Conservation (phyloP, 2,888 invertebrate species). For the Pristionchus entomophagus region DNA sequence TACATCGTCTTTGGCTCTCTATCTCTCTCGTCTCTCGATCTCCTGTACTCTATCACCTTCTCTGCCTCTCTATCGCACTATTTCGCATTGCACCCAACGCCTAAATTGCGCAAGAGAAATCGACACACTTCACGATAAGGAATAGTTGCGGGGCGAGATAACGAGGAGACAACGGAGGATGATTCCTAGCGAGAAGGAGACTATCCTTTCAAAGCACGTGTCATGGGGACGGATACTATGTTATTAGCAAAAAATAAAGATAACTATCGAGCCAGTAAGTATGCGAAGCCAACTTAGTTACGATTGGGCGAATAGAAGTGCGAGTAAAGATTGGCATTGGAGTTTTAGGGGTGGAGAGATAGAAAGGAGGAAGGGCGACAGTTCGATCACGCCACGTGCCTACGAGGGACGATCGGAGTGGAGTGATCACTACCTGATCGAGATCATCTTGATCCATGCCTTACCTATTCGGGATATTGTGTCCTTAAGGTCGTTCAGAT, state of each 20-base stretch:
- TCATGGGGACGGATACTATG: background rate
- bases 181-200: background rate
- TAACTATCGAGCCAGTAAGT: background rate
- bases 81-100: background rate
- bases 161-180: background rate
- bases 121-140: background rate
- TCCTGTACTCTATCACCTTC: background rate
- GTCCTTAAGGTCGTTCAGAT: no score
- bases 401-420: background rate
- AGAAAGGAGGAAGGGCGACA: background rate
- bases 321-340: background rate
- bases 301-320: background rate
- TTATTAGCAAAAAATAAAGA: no score
- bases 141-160: slow-evolving; percentile 1
- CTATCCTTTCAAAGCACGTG: slow-evolving; percentile 4
- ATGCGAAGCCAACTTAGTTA: background rate
- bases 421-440: background rate
- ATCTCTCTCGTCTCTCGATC: slow-evolving; percentile 11
- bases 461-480: no score
- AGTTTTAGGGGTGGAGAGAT: background rate
- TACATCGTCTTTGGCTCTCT: background rate
- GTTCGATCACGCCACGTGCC: slow-evolving; percentile 26
- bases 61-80: background rate
- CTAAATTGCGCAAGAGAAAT: slow-evolving; percentile 4
- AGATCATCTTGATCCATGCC: no score